Percentiles rank a stretch among this genome's conserved stretches.
Conservation (phyloP, 2,888 invertebrate species). For the Amiota minor region DNA sequence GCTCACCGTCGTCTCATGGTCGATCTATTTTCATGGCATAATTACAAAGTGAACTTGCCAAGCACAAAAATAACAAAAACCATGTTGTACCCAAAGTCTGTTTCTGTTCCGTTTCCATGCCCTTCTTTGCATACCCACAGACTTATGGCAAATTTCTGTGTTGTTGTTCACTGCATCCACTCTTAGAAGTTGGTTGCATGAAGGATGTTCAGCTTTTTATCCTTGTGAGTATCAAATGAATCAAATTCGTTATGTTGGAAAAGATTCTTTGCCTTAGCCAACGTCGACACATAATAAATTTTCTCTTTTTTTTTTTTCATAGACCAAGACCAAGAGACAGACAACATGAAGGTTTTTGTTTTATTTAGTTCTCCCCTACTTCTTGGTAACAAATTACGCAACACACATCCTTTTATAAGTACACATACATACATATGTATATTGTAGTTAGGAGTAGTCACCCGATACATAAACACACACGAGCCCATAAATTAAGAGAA, state of each 20-base stretch:
- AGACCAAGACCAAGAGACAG: too few species aligned
- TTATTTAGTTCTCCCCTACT: too few species aligned
- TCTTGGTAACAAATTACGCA: too few species aligned
- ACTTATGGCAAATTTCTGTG: too few species aligned
- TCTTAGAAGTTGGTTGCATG: neutral
- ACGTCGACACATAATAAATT: slow-evolving; percentile 13
- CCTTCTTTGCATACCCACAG: too few species aligned
- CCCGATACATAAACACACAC: neutral
- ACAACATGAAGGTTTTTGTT: too few species aligned
- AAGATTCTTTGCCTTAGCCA: neutral
- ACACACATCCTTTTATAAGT: too few species aligned
- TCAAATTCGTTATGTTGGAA: neutral
- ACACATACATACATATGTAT: too few species aligned
- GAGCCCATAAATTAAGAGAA: slow-evolving; percentile 5
- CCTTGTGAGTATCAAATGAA: neutral
- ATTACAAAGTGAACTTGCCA: slow-evolving; percentile 56
- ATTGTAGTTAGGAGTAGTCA: neutral
- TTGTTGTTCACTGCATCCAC: too few species aligned
- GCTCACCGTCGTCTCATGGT: slow-evolving; percentile 1
- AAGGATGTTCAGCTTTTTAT: neutral
- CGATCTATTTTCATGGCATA: slow-evolving; percentile 54
- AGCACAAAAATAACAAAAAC: slow-evolving; percentile 1
- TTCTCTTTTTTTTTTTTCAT: neutral
- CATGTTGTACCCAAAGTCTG: too few species aligned
- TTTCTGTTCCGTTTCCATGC: too few species aligned